A percentile compares a stretch with the other conserved stretches of the same genome.
Evolutionary conservation across 1,140 invertebrate species (phyloP).

Genomic region (Andricus grossulariae): DNA sequence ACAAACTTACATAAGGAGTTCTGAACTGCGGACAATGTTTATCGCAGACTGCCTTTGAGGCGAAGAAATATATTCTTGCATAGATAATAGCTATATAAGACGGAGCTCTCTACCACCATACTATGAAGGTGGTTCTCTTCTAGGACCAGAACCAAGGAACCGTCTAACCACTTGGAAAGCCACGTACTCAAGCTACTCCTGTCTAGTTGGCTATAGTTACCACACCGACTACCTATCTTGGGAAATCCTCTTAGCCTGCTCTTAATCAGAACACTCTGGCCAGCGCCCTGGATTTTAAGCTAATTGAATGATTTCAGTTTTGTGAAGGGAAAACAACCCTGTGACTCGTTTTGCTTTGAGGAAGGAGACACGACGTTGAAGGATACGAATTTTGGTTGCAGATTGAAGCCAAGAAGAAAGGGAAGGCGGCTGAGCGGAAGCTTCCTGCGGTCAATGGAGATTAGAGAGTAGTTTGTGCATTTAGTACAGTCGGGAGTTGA

Average conservation of each 20-base stretch:
- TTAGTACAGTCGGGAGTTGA: no score
- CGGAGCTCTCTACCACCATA: conserved; percentile 32
- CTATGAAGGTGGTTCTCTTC: conserved; percentile 38
- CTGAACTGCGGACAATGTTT: conserved; percentile 55
- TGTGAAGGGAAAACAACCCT: conserved; percentile 36
- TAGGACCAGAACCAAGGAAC: conserved; percentile 45
- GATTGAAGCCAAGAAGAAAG: neutral
- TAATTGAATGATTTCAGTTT: conserved; percentile 69
- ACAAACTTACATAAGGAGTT: conserved; percentile 66
- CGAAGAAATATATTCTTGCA: conserved; percentile 39
- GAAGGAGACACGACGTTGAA: neutral
- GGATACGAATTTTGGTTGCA: conserved; percentile 3
- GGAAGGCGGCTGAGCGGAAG: neutral
- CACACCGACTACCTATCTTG: conserved; percentile 45
- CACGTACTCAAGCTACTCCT: conserved; percentile 35
- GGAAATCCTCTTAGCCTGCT: conserved; percentile 66
- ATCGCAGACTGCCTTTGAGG: conserved; percentile 32
- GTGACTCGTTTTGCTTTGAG: conserved; percentile 22
- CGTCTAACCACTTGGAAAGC: conserved; percentile 30
- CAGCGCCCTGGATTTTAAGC: conserved; percentile 60
- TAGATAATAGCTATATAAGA: conserved; percentile 41
- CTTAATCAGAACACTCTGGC: conserved; percentile 61
- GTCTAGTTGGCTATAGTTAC: conserved; percentile 29
- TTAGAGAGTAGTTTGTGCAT: neutral
- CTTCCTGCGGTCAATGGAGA: neutral